Percentiles rank a stretch among this genome's conserved stretches.
Conservation (phyloP, 2,113 vertebrate genomes). For the Entelurus aequoreus region DNA sequence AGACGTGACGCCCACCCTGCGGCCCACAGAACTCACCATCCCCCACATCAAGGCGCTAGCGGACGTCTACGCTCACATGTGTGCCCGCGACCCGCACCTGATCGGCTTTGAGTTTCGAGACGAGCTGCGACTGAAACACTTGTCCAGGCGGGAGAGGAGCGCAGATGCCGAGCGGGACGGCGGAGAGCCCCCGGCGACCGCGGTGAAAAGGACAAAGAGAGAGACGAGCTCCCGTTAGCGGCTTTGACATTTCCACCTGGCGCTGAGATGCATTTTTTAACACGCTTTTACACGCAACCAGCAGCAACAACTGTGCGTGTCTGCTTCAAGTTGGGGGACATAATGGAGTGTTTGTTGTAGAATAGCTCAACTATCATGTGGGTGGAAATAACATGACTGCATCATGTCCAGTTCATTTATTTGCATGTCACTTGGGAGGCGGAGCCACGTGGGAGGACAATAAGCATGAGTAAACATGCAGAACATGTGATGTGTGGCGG, state of each 20-base stretch:
- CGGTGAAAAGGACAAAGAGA: slow-evolving; percentile 22
- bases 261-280: slow-evolving; percentile 62
- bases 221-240: slow-evolving; percentile 24
- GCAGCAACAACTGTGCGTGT: slow-evolving; percentile 16
- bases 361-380: slow-evolving; percentile 28
- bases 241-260: slow-evolving; percentile 60
- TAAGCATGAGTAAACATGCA: slow-evolving; percentile 6
- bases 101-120: slow-evolving; percentile 82
- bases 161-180: background rate
- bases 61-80: slow-evolving; percentile 80
- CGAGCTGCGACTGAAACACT: slow-evolving; percentile 72
- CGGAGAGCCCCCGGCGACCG: background rate
- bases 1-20: slow-evolving; percentile 83
- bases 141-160: background rate
- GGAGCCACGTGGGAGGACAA: slow-evolving; percentile 22
- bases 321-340: slow-evolving; percentile 14
- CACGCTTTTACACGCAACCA: slow-evolving; percentile 16
- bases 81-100: slow-evolving; percentile 73
- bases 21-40: slow-evolving; percentile 80
- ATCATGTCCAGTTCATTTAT: slow-evolving; percentile 47
- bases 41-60: slow-evolving; percentile 79
- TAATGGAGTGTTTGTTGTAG: background rate
- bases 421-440: slow-evolving; percentile 32
- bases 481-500: background rate
- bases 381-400: slow-evolving; percentile 44